These are phyloP conservation scores for Platyrinchus mystaceus DNA, from an alignment of 2,797 vertebrate genomes.

Conservation along the genomic window DNA sequence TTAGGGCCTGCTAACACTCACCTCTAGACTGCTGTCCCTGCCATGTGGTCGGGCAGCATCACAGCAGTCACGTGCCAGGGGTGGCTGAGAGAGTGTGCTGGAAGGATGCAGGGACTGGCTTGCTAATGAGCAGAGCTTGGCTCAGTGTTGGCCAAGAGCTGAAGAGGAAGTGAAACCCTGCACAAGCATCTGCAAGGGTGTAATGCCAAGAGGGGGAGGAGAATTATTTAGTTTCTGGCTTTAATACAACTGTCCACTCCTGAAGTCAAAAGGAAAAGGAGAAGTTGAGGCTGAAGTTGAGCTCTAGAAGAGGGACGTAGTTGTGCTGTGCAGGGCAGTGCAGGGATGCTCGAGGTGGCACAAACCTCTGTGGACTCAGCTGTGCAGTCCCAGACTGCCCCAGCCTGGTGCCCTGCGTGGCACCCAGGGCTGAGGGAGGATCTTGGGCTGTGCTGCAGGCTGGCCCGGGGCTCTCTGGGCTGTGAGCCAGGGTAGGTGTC, in stretches of 20 bases:
- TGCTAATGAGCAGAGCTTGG: not conserved
- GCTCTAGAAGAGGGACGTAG: not conserved
- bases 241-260: not conserved
- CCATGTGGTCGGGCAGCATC: not conserved
- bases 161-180: slow-evolving; percentile 40
- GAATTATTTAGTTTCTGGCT: not conserved
- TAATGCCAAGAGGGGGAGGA: not conserved
- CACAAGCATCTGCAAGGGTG: not conserved
- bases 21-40: not conserved
- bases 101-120: not conserved
- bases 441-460: not conserved
- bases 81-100: not conserved
- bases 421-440: not conserved
- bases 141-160: not conserved
- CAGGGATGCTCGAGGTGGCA: not conserved
- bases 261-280: not conserved
- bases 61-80: not conserved
- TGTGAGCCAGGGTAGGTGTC: not conserved
- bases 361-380: not conserved
- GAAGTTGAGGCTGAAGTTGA: not conserved
- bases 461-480: not conserved
- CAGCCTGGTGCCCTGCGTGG: not conserved
- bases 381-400: not conserved
- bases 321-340: not conserved
- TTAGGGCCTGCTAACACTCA: not conserved